phyloP scores from a whole-genome alignment of 2,888 invertebrate genomes.

The Epinotia brunnichana region DNA sequence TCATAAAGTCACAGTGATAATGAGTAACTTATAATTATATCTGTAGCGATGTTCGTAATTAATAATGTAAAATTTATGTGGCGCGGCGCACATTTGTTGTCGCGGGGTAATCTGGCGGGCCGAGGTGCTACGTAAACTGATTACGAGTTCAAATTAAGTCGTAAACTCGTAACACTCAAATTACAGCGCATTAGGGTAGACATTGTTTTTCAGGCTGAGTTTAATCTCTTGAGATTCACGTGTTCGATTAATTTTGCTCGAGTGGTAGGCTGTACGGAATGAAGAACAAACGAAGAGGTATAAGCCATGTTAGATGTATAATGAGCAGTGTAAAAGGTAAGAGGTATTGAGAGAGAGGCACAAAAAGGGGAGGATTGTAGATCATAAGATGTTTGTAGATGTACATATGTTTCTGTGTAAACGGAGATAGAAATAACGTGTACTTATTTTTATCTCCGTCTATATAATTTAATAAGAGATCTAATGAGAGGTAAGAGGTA shows the following conservation, averaged over 20 bases:
- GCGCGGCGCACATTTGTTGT: slow-evolving; percentile 67
- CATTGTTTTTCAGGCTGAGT: slow-evolving; percentile 58
- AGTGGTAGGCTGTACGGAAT: not conserved
- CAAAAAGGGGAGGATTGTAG: no score
- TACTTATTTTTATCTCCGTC: no score
- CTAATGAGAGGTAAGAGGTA: no score
- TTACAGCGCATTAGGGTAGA: slow-evolving; percentile 72
- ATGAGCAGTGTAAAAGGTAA: no score
- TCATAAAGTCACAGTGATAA: slow-evolving; percentile 1
- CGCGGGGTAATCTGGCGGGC: slow-evolving; percentile 69
- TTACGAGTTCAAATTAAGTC: slow-evolving; percentile 81
- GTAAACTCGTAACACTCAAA: slow-evolving; percentile 77
- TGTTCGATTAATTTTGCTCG: slow-evolving; percentile 28
- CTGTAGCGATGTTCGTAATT: slow-evolving; percentile 61
- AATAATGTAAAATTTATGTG: slow-evolving; percentile 68
- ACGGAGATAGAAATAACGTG: no score
- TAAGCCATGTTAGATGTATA: no score
- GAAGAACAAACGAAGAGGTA: no score
- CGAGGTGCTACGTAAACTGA: slow-evolving; percentile 75
- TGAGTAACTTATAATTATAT: slow-evolving; percentile 60
- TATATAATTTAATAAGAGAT: no score
- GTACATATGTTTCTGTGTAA: no score
- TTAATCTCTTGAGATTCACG: slow-evolving; percentile 37
- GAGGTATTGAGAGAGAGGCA: no score
- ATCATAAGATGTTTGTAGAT: no score